Evolutionary conservation across 2,797 vertebrate species (phyloP).

Genomic region (Bovichtus diacanthus): DNA sequence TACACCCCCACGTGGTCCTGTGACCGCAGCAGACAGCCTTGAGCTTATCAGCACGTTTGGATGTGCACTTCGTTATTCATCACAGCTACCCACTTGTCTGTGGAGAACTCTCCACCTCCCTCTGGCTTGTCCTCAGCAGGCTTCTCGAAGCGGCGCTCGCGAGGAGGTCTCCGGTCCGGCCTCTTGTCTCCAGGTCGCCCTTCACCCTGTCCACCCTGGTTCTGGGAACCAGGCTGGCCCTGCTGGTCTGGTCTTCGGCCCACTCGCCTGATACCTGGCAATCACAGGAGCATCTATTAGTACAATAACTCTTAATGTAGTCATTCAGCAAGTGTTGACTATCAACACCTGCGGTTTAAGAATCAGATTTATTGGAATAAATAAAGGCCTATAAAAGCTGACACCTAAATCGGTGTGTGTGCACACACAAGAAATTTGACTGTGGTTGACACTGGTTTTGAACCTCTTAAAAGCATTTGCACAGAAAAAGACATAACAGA

Average conservation of each 20-base stretch:
- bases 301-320: not conserved
- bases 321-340: no score
- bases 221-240: slow-evolving; percentile 78
- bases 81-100: slow-evolving; percentile 89
- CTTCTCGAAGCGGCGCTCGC: slow-evolving; percentile 95
- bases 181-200: slow-evolving; percentile 93
- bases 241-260: slow-evolving; percentile 94
- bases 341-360: no score
- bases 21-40: not conserved
- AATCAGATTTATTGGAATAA: no score
- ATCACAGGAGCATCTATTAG: not conserved
- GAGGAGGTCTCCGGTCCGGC: slow-evolving; percentile 94
- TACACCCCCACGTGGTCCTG: not conserved
- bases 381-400: no score
- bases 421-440: no score
- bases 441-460: no score
- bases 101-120: slow-evolving; percentile 92
- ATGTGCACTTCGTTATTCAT: not conserved
- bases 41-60: slow-evolving; percentile 9
- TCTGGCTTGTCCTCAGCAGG: slow-evolving; percentile 95
- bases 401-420: no score
- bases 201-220: slow-evolving; percentile 88
- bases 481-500: no score
- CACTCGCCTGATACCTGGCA: slow-evolving; percentile 93
- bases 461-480: no score